phyloP scores from a whole-genome alignment of 2,113 vertebrate species.

The Chrysochloris asiatica region DNA sequence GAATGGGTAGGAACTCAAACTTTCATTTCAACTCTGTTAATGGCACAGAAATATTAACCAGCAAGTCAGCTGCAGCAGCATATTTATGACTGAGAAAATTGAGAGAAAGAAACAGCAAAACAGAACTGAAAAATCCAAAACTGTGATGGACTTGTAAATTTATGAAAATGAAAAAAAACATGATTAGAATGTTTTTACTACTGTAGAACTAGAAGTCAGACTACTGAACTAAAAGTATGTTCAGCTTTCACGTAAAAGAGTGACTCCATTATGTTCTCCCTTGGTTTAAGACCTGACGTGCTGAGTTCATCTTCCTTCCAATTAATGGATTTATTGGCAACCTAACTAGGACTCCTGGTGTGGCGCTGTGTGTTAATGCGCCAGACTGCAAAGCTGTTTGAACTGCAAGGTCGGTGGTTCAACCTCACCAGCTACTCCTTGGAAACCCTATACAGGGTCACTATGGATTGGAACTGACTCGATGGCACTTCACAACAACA shows the following conservation, averaged over 20 bases:
- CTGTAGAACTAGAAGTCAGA: not conserved
- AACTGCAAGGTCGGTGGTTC: no score
- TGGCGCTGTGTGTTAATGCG: no score
- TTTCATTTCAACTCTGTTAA: constrained; percentile 17
- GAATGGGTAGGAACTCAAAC: not conserved
- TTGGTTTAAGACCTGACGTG: not conserved
- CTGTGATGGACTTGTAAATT: not conserved
- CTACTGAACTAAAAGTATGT: not conserved
- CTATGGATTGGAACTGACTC: no score
- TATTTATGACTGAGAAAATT: not conserved
- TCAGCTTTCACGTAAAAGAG: not conserved
- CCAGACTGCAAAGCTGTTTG: no score
- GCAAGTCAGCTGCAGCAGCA: not conserved
- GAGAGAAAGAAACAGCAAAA: not conserved
- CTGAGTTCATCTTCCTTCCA: not conserved
- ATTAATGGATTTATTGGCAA: not conserved
- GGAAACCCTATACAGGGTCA: no score
- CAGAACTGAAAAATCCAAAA: not conserved
- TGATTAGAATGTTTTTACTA: not conserved
- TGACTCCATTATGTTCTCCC: not conserved
- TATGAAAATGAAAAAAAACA: not conserved
- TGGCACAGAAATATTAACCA: constrained; percentile 8
- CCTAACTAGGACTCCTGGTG: no score
- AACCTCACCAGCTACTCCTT: no score
- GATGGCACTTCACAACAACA: no score